Evolutionary conservation across 2,797 vertebrate genomes (phyloP), one percentile per base, ranked within the genome.

Genomic region (Scomberomorus guttatus): DNA sequence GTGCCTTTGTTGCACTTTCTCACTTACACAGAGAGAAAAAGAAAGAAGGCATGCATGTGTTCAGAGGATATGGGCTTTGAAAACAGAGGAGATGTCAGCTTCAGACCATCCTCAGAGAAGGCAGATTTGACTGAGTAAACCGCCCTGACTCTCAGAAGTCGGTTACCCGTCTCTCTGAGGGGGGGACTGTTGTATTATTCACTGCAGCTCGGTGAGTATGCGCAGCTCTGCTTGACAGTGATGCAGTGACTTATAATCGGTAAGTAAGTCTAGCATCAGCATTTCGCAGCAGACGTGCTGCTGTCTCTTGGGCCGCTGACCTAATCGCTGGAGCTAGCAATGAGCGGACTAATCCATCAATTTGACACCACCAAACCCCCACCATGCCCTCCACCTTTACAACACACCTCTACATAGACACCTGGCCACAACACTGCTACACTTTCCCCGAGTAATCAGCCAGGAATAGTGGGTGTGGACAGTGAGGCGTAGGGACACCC

Each of bases 321-420:
- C 90, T 93, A 90, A 92, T 93, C 87, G 73, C 85, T 88, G 88
- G 76, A 90, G 90, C 82, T 51, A 75, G 80, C 91, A 91, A 90
- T 94, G 91, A 92, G 82, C 70, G 11, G 75, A 84, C 89, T 82
- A 90, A 94, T 95, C 93, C 90, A 94, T 95, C 93, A 95, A 81
- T 72, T 70, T 94, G 91, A 94, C 92, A 92, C 46, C 59, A 42
- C n/a, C 59, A 50, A 69, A 84, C 73, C 78, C 84, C 79, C 44
- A 18, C 46, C 15, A 22, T 82, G 70, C 66, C 69, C 67, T 34
- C 62, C 61, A 52, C 72, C 69, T 66, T 50, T 69, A 75, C 68
- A 77, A 75, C 68, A 72, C 70, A 75, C 77, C 61, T 80, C 66
- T 25, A 48, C n/a, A 22, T 22, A 64, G 32, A 68, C 61, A 85